phyloP scores from a whole-genome alignment of 2,797 vertebrate genomes.

The Anisognathus igniventris region DNA sequence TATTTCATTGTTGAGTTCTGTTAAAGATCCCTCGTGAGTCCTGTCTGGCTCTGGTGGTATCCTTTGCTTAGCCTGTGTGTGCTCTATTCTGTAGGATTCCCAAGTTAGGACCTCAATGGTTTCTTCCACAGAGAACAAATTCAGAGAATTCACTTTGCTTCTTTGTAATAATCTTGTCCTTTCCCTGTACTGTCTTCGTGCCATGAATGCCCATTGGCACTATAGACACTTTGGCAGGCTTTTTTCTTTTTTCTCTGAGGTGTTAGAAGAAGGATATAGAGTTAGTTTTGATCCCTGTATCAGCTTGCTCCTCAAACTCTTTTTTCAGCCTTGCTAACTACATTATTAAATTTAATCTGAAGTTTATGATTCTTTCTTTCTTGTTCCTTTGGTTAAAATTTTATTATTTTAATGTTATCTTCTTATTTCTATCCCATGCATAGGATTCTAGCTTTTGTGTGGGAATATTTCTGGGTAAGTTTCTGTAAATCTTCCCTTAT shows the following conservation, averaged over 20 bases:
- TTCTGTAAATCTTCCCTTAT: neutral
- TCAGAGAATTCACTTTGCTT: neutral
- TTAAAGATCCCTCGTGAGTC: neutral
- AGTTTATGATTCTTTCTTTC: neutral
- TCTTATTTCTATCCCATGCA: neutral
- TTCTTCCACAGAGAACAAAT: neutral
- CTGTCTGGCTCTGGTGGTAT: neutral
- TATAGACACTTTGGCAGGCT: neutral
- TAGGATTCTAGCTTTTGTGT: neutral
- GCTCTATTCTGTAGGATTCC: neutral
- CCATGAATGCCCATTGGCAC: neutral
- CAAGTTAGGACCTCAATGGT: neutral
- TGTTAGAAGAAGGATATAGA: neutral
- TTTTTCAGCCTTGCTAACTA: neutral
- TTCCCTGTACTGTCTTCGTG: neutral
- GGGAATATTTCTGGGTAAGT: neutral
- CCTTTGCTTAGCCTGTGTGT: neutral
- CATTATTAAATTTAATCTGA: neutral
- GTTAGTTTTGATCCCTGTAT: neutral
- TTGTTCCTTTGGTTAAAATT: neutral
- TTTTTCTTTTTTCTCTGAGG: neutral
- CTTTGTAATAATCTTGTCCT: neutral
- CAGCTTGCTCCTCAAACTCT: neutral
- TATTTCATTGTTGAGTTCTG: neutral
- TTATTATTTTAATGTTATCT: neutral